Percentiles rank a stretch among this genome's conserved stretches.
Conservation (phyloP, 1,140 invertebrate genomes). For the Psilanteris sp. region DNA sequence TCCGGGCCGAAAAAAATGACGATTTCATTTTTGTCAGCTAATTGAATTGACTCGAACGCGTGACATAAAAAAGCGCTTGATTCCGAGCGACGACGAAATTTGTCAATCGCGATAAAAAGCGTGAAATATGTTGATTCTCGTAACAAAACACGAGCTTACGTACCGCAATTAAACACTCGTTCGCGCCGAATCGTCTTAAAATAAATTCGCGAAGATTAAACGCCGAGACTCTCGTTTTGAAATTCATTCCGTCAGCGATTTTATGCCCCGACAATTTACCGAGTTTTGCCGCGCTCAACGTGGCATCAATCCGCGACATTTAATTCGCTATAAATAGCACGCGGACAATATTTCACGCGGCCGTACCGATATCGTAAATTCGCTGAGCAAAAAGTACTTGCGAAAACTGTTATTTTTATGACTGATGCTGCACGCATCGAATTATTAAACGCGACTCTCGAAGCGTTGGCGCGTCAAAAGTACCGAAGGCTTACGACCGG, state of each 20-base stretch:
- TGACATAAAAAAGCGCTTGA: no score
- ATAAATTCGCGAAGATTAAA: slow-evolving; percentile 30
- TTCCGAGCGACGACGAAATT: no score
- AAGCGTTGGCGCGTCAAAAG: slow-evolving; percentile 12
- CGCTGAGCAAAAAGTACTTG: slow-evolving; percentile 36
- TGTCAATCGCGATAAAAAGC: no score
- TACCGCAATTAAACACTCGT: slow-evolving; percentile 13
- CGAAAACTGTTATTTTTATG: slow-evolving; percentile 29
- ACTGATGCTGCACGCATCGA: slow-evolving; percentile 16
- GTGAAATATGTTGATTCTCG: no score
- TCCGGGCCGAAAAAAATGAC: no score
- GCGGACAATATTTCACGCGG: slow-evolving; percentile 29
- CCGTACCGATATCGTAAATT: slow-evolving; percentile 42
- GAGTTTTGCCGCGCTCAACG: slow-evolving; percentile 29
- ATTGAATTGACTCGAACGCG: no score
- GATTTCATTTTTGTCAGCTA: no score
- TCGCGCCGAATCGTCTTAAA: slow-evolving; percentile 28
- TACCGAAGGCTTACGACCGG: slow-evolving; percentile 23
- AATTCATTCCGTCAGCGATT: slow-evolving; percentile 26
- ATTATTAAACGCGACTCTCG: slow-evolving; percentile 25
- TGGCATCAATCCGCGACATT: slow-evolving; percentile 47
- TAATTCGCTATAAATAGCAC: slow-evolving; percentile 52
- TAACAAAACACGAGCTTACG: not conserved
- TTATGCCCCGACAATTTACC: slow-evolving; percentile 38
- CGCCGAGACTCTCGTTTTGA: slow-evolving; percentile 12